A percentile compares a stretch with the other conserved stretches of the same genome.
These are phyloP conservation scores for Odontocolon sp. DNA, from an alignment of 2,888 invertebrate genomes.

Conservation along the genomic window DNA sequence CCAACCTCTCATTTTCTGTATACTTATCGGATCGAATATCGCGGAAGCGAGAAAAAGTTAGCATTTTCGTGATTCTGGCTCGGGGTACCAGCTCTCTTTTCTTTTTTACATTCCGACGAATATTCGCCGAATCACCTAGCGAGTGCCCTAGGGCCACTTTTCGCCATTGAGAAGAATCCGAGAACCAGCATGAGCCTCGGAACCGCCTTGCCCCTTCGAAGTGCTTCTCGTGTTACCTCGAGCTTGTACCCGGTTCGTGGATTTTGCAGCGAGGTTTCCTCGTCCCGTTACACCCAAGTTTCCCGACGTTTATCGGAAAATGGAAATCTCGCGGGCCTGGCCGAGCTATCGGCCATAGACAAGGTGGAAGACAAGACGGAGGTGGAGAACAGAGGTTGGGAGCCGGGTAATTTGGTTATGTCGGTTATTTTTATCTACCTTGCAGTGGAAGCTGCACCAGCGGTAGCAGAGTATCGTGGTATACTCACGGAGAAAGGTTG, in stretches of 20 bases:
- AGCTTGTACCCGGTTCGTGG: not conserved
- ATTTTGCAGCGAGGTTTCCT: constrained; percentile 12
- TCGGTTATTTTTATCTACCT: constrained; percentile 37
- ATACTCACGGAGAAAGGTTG: no score
- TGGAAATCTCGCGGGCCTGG: constrained; percentile 16
- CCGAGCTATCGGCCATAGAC: not conserved
- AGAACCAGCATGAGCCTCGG: not conserved
- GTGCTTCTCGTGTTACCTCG: constrained; percentile 8
- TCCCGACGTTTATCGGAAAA: constrained; percentile 44
- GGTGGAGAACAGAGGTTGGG: not conserved
- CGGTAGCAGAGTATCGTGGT: not conserved
- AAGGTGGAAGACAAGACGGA: not conserved
- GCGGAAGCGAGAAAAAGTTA: not conserved
- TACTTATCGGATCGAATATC: not conserved
- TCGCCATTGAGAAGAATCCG: constrained; percentile 22
- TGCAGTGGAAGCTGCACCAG: not conserved
- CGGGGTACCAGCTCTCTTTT: no score
- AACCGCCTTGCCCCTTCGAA: not conserved
- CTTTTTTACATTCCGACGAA: constrained; percentile 18
- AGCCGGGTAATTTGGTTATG: constrained; percentile 39
- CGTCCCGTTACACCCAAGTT: constrained; percentile 17
- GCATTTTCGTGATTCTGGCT: not conserved
- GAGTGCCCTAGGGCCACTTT: constrained; percentile 1
- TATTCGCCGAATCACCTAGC: not conserved
- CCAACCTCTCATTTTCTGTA: not conserved